Base-by-base conservation (phyloP, 1,140 invertebrate species). In the Adelges cooleyi region DNA sequence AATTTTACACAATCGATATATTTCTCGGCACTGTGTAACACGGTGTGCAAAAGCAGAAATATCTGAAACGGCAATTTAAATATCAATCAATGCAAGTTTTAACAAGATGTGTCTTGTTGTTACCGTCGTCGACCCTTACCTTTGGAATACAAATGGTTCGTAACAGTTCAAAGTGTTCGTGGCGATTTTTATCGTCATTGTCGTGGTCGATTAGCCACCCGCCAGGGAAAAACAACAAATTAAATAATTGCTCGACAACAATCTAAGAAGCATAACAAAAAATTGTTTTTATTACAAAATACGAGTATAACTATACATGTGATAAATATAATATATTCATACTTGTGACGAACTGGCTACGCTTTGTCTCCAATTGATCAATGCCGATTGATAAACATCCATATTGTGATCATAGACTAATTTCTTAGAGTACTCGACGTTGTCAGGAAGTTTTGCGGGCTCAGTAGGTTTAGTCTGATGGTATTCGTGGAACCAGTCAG, bases 191-290 rank as follows among this genome's bases (percentile, higher is more conserved):
- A 1, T 75, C 71, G 11, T 76, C 74, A 2, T 74, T 71, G 62
- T 74, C 74, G 59, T 78, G 76, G 74, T 94, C 91, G 22, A 84
- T 81, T 65, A 96, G 78, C 92, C 92, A 97, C 27, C 91, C 90
- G 44, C 86, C 87, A 69, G 90, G 86, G 40, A 90, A 86, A 72
- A 95, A 95, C 23, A 97, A 73, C 8, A 95, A 86, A 76, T 95
- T 94, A 75, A 89, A 92, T 1, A 97, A 77, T 27, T 87, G 78
- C 50, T 86, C 84, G 69, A 86, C 86, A 0, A 89, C 86, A 67
- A 78, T 80, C 86, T 84, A 68, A 65, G 73, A 73, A n/a, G n/a
- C n/a, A n/a, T n/a, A n/a, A n/a, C n/a, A n/a, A n/a, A n/a, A n/a
- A n/a, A n/a, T n/a, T n/a, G n/a, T n/a, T n/a, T n/a, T n/a, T n/a